Conservation (phyloP, 2,797 vertebrate genomes). For the Rhinophrynus dorsalis region DNA sequence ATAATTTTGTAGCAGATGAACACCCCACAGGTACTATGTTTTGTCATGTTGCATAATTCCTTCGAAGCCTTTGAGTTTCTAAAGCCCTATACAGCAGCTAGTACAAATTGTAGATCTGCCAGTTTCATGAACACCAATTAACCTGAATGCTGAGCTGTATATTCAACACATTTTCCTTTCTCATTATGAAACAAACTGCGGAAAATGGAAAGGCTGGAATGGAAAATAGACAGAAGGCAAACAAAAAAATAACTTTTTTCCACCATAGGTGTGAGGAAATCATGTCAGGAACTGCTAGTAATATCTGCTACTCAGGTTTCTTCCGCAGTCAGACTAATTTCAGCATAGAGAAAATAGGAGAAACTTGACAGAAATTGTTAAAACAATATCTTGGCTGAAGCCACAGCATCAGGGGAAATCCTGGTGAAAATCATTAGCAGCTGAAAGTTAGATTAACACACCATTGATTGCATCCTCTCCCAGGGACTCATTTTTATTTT, state of each 20-base stretch:
- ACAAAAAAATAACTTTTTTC: constrained; percentile 15
- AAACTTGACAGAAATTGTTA: constrained; percentile 61
- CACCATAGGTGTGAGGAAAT: constrained; percentile 44
- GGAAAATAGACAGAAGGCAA: constrained; percentile 28
- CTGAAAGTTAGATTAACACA: constrained; percentile 69
- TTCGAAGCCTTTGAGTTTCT: constrained; percentile 8
- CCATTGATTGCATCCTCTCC: constrained; percentile 64
- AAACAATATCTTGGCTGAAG: constrained; percentile 64
- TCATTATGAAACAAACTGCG: constrained; percentile 30
- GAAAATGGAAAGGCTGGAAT: constrained; percentile 33
- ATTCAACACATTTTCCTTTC: constrained; percentile 35
- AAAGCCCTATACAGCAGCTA: not conserved
- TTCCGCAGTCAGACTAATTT: constrained; percentile 37
- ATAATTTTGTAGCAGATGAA: constrained; percentile 23
- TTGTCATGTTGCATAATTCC: constrained; percentile 15
- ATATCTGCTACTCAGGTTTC: constrained; percentile 19
- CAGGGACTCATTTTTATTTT: constrained; percentile 70
- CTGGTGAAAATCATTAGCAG: constrained; percentile 70
- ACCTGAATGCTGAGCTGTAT: constrained; percentile 12
- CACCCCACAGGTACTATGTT: not conserved
- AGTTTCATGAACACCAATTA: constrained; percentile 36
- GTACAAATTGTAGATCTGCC: constrained; percentile 33
- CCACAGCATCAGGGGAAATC: constrained; percentile 61
- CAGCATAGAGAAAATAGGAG: constrained; percentile 50
- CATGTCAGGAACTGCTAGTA: constrained; percentile 37